phyloP scores from a whole-genome alignment of 2,888 invertebrate species.

The Electrophaes corylata region DNA sequence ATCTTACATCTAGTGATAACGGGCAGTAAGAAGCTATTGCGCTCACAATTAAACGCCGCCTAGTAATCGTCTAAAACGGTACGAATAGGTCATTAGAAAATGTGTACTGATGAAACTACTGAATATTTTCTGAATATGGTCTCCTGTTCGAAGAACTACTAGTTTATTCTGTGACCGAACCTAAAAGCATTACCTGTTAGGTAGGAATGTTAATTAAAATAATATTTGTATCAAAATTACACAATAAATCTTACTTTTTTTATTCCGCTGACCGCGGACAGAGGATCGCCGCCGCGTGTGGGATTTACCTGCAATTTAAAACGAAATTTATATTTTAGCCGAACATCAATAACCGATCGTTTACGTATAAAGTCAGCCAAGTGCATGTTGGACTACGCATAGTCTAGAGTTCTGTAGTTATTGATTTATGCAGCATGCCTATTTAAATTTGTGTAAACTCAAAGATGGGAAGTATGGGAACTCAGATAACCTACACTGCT shows the following conservation, averaged over 20 bases:
- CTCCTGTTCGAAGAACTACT: no score
- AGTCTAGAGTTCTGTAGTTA: not conserved
- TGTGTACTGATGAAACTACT: no score
- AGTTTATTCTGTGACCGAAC: not conserved
- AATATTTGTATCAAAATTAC: constrained; percentile 15
- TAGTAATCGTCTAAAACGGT: no score
- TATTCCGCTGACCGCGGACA: constrained; percentile 80
- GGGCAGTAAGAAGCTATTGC: no score
- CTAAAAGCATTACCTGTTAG: not conserved
- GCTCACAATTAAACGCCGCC: no score
- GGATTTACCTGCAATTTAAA: constrained; percentile 77
- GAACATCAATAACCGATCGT: constrained; percentile 7
- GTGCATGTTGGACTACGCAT: constrained; percentile 16
- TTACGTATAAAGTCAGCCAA: not conserved
- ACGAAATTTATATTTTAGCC: constrained; percentile 29
- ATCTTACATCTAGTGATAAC: no score
- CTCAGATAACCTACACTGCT: no score
- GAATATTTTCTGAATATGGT: no score
- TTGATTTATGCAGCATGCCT: not conserved
- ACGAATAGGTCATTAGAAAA: no score
- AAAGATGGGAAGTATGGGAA: no score
- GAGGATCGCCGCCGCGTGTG: constrained; percentile 86
- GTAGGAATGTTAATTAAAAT: constrained; percentile 14
- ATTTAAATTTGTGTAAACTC: not conserved
- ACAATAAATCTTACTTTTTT: constrained; percentile 67